phyloP scores from a whole-genome alignment of 2,797 vertebrate species.

The Chanos chanos region DNA sequence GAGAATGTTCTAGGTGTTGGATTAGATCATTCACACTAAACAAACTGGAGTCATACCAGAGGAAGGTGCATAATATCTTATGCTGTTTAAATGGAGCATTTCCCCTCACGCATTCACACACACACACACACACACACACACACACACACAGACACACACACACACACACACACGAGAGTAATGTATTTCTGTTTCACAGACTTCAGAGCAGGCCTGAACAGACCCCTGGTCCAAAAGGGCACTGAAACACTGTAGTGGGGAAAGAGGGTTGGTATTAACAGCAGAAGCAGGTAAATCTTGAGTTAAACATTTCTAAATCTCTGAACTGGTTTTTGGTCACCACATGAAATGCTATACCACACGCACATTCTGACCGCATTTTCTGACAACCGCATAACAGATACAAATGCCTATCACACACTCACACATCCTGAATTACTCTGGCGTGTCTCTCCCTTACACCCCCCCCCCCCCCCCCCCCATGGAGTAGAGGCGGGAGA shows the following conservation, averaged over 20 bases:
- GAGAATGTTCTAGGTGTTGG: too few relatives aligned
- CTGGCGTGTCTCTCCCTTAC: neutral
- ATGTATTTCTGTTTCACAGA: slow-evolving; percentile 30
- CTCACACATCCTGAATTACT: too few relatives aligned
- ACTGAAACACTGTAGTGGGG: too few relatives aligned
- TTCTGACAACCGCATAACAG: too few relatives aligned
- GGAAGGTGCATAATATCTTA: too few relatives aligned
- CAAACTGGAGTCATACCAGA: too few relatives aligned
- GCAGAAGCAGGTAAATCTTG: slow-evolving; percentile 34
- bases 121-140: neutral
- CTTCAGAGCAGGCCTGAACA: neutral
- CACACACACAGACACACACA: neutral
- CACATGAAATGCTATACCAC: slow-evolving; percentile 59
- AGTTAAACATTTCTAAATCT: slow-evolving; percentile 36
- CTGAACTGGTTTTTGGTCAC: slow-evolving; percentile 69
- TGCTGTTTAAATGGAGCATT: neutral
- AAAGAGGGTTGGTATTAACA: slow-evolving; percentile 8
- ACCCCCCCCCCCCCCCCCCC: slow-evolving; percentile 7
- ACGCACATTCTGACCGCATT: slow-evolving; percentile 16
- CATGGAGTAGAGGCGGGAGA: slow-evolving; percentile 21
- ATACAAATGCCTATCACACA: slow-evolving; percentile 61
- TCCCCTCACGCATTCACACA: neutral
- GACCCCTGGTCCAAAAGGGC: too few relatives aligned
- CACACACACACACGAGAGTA: neutral
- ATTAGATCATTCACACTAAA: too few relatives aligned